Evolutionary conservation across 2,113 vertebrate genomes (phyloP).

Genomic region (Phaethornis superciliosus): DNA sequence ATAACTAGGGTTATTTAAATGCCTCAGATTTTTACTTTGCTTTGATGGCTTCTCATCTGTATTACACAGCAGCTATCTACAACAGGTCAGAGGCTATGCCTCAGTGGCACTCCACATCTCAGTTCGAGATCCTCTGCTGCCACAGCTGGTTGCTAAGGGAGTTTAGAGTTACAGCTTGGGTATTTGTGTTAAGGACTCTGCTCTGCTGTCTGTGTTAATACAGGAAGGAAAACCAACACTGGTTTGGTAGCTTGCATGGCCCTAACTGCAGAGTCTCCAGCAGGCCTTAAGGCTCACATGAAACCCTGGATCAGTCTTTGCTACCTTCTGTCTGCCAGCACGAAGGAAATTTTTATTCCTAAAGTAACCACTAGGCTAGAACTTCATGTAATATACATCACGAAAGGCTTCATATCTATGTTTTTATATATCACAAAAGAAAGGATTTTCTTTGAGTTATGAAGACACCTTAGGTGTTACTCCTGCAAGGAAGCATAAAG

Average conservation of each 20-base stretch:
- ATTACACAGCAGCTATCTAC: not conserved
- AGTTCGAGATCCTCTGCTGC: not conserved
- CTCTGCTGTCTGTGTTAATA: not conserved
- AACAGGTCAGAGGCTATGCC: not conserved
- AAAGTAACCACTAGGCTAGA: not conserved
- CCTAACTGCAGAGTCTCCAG: not conserved
- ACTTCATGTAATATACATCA: not conserved
- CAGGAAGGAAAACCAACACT: not conserved
- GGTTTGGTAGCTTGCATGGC: not conserved
- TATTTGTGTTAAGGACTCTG: not conserved
- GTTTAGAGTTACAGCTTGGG: slow-evolving; percentile 3
- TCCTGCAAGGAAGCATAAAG: not conserved
- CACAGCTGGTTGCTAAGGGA: not conserved
- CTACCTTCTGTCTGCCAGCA: not conserved
- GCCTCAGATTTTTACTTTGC: not conserved
- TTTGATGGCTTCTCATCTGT: not conserved
- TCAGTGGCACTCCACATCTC: not conserved
- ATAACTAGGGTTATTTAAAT: not conserved
- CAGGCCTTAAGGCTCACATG: not conserved
- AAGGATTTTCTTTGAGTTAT: not conserved
- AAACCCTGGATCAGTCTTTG: not conserved
- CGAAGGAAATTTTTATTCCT: not conserved
- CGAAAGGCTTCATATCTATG: not conserved
- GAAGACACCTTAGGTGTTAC: not conserved
- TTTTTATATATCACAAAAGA: not conserved